These are phyloP conservation scores for Champsocephalus gunnari DNA, from an alignment of 2,797 vertebrate genomes.

Conservation along the genomic window DNA sequence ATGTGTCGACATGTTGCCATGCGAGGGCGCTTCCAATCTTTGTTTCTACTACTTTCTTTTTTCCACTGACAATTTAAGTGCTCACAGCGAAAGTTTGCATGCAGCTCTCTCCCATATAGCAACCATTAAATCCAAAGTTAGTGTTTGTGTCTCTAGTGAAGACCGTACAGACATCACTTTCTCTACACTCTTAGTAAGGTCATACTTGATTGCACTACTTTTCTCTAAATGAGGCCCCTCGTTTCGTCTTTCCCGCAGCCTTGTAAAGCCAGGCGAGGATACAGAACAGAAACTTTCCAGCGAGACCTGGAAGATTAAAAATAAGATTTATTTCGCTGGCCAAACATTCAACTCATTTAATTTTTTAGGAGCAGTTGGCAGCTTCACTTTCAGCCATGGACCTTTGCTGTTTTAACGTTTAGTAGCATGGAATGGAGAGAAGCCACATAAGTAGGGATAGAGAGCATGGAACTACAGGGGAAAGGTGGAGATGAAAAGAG, in stretches of 20 bases:
- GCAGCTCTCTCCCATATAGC: conserved; percentile 13
- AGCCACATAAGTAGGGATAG: conserved; percentile 44
- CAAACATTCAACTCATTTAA: conserved; percentile 44
- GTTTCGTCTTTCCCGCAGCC: conserved; percentile 25
- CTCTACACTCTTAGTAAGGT: conserved; percentile 26
- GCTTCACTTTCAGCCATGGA: conserved; percentile 36
- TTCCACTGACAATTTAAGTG: conserved; percentile 25
- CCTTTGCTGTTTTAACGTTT: conserved; percentile 45
- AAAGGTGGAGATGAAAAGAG: conserved; percentile 70
- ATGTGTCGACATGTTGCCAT: conserved; percentile 30
- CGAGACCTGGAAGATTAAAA: conserved; percentile 55
- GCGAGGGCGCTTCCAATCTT: background rate
- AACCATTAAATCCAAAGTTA: conserved; percentile 16
- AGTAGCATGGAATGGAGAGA: conserved; percentile 16
- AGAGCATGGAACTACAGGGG: conserved; percentile 33
- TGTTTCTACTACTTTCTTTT: conserved; percentile 12
- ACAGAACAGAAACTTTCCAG: conserved; percentile 37
- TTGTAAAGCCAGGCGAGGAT: conserved; percentile 21
- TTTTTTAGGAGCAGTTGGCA: conserved; percentile 34
- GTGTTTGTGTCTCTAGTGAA: background rate
- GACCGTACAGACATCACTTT: conserved; percentile 1
- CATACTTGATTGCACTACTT: conserved; percentile 53
- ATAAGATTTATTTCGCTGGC: background rate
- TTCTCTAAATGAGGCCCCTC: conserved; percentile 53
- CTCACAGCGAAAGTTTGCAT: conserved; percentile 12